Conservation (phyloP, 1,140 invertebrate genomes). For the Microvelia longipes region DNA sequence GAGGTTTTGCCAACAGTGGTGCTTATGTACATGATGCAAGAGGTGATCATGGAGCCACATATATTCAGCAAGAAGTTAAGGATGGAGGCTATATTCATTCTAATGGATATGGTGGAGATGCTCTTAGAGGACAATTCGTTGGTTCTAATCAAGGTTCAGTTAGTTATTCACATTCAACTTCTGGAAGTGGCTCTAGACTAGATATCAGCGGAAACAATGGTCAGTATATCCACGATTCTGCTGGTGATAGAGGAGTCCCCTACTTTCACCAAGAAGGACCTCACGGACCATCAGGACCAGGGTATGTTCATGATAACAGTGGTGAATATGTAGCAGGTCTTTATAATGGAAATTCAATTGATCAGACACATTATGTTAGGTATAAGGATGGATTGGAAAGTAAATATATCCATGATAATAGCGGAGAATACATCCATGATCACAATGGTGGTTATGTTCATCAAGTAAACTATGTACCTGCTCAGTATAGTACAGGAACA, state of each 20-base stretch:
- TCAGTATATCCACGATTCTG: conserved; percentile 25
- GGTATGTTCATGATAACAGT: background rate
- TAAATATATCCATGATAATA: conserved; percentile 1
- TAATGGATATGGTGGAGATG: background rate
- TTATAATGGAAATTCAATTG: background rate
- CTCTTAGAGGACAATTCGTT: background rate
- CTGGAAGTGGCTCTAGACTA: background rate
- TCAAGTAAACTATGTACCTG: conserved; percentile 6
- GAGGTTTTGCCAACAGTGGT: conserved; percentile 22
- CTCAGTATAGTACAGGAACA: background rate
- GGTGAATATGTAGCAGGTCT: background rate
- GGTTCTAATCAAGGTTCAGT: background rate
- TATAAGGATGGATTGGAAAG: background rate
- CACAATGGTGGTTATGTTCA: conserved; percentile 15
- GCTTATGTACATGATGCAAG: conserved; percentile 24
- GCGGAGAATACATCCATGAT: conserved; percentile 9
- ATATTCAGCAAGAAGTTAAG: conserved; percentile 18
- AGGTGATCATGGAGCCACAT: conserved; percentile 25
- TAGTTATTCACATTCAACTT: background rate
- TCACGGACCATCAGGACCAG: background rate
- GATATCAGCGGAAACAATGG: conserved; percentile 20
- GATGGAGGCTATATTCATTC: conserved; percentile 3
- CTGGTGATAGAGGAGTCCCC: conserved; percentile 25
- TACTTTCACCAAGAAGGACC: conserved; percentile 19
- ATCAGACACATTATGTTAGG: background rate